Conservation (phyloP, 2,797 vertebrate species). For the Manis javanica region DNA sequence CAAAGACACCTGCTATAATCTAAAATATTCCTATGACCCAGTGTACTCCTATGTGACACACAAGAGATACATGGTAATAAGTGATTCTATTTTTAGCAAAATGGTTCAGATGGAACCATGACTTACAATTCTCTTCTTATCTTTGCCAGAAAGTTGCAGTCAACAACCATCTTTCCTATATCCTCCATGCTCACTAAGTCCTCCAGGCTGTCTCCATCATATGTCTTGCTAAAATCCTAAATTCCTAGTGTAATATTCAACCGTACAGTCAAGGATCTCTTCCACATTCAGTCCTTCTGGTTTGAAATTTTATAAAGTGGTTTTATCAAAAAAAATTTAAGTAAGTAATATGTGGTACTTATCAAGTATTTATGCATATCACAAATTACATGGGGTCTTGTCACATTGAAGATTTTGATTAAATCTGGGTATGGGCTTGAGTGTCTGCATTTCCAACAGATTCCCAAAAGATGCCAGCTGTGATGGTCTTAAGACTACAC, state of each 20-base stretch:
- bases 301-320: not conserved
- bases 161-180: not conserved
- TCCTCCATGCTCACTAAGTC: no score
- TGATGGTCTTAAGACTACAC: not conserved
- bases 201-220: not conserved
- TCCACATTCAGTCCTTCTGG: not conserved
- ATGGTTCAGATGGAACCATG: not conserved
- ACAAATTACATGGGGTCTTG: not conserved
- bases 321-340: not conserved
- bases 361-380: not conserved
- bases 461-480: not conserved
- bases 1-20: not conserved
- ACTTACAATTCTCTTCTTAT: not conserved
- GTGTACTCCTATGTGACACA: not conserved
- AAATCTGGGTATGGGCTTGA: not conserved
- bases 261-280: not conserved
- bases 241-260: not conserved
- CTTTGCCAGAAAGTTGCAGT: not conserved
- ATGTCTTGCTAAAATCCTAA: not conserved
- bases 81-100: not conserved
- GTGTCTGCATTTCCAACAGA: not conserved
- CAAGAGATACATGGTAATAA: not conserved
- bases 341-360: not conserved
- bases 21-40: not conserved
- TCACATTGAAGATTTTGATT: not conserved